phyloP scores from a whole-genome alignment of 2,113 vertebrate species.

The Varanus salvator region DNA sequence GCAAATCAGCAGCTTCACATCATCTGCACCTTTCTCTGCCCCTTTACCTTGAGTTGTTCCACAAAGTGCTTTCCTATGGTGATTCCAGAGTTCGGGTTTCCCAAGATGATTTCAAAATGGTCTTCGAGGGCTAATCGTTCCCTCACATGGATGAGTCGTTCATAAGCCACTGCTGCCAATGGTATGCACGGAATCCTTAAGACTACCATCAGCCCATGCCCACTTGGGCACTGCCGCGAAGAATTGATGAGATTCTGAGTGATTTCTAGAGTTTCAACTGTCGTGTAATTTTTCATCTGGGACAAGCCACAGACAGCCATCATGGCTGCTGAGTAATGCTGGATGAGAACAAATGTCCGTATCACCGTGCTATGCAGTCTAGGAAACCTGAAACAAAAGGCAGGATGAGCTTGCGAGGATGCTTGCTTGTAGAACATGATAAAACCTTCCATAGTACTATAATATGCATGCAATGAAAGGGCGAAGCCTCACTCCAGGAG shows the following conservation, averaged over 20 bases:
- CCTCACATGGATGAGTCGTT: constrained; percentile 88
- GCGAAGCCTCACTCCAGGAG: background rate
- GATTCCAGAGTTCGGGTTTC: constrained; percentile 84
- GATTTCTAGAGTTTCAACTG: constrained; percentile 96
- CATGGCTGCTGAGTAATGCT: constrained; percentile 94
- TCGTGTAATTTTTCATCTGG: constrained; percentile 93
- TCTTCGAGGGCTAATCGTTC: constrained; percentile 90
- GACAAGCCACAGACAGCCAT: constrained; percentile 89
- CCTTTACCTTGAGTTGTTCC: constrained; percentile 89
- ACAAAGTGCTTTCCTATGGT: constrained; percentile 89
- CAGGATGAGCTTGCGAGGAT: constrained; percentile 1
- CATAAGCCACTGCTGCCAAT: constrained; percentile 89
- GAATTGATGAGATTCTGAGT: constrained; percentile 89
- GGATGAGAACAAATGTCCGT: constrained; percentile 92
- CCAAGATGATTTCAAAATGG: constrained; percentile 93
- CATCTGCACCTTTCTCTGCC: background rate
- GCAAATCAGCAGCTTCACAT: background rate
- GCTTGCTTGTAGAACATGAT: constrained; percentile 19
- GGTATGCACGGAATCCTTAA: constrained; percentile 91
- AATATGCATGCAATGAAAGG: background rate
- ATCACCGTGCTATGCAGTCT: constrained; percentile 95
- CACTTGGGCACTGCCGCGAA: constrained; percentile 85
- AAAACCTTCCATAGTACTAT: background rate
- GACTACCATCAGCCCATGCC: constrained; percentile 95
- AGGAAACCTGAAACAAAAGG: constrained; percentile 86